Conservation (phyloP, 2,113 vertebrate genomes). For the Ariopsis seemanni region DNA sequence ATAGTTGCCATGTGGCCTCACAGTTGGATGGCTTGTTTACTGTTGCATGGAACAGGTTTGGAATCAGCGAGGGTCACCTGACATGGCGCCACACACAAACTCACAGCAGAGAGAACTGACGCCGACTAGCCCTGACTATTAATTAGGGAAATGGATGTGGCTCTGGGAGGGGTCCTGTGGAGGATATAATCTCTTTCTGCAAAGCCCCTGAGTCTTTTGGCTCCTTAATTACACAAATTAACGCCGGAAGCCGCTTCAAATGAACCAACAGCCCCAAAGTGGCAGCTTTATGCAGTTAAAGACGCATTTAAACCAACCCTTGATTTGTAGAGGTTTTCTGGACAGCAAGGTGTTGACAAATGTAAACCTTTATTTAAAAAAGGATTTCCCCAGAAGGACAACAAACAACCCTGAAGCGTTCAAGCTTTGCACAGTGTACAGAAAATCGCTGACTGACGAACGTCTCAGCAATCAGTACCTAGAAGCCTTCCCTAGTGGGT, state of each 20-base stretch:
- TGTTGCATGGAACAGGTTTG: neutral
- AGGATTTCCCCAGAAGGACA: no score
- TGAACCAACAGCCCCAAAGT: conserved; percentile 37
- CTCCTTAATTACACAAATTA: conserved; percentile 58
- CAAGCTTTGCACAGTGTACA: no score
- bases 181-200: conserved; percentile 40
- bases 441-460: no score
- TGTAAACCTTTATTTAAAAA: neutral
- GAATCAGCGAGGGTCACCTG: conserved; percentile 24
- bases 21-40: neutral
- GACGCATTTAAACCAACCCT: conserved; percentile 49
- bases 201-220: conserved; percentile 36
- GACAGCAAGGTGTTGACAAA: neutral
- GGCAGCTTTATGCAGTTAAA: conserved; percentile 41
- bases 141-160: conserved; percentile 51
- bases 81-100: neutral
- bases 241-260: conserved; percentile 25
- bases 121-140: conserved; percentile 51
- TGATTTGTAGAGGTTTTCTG: conserved; percentile 27
- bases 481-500: no score
- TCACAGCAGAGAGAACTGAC: neutral
- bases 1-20: neutral
- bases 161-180: conserved; percentile 43
- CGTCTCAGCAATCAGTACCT: no score
- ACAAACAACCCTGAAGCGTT: no score